Base-by-base conservation (phyloP, 1,140 invertebrate species). In the Homarus americanus region DNA sequence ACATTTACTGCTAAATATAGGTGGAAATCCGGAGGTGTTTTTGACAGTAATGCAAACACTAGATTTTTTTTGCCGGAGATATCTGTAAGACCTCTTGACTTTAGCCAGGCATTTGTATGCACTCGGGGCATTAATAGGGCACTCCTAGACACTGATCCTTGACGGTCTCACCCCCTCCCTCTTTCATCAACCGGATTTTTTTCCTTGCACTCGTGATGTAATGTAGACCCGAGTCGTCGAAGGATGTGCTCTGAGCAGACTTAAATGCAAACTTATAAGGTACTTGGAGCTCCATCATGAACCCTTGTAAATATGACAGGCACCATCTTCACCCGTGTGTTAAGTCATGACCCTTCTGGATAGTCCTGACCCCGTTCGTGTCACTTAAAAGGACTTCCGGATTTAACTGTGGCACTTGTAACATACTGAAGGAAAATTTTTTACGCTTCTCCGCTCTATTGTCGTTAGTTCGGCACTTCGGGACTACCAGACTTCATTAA, bases 81-180 rank as follows among this genome's bases (percentile, higher is more conserved):
- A 28, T 69, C 5, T 28, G 24, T 15, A 28, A 69, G 5, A 28
- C 63, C 28, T 32, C 63, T 5, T 69, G 1, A 1, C 28, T 69
- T 69, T 69, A 69, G 28, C 63, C 5, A 7, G n/a, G 63, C 28
- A 69, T 69, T 69, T 69, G n/a, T 69, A 69, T 69, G 63, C 63
- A 69, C 63, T 69, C 63, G 5, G n/a, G 24, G 63, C 12, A 28
- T 69, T 28, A 12, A 32, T 69, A 69, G 10, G 63, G 63, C 63
- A 3, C 4, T 69, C 63, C 4, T 4, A 28, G 63, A 20, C 63
- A 69, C 63, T 32, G 24, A 69, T 7, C 24, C 28, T 7, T 12
- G 53, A 20, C 24, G 53, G 53, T 20, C 10, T n/a, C n/a, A n/a
- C n/a, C n/a, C n/a, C n/a, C n/a, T n/a, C n/a, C n/a, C n/a, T n/a